Evolutionary conservation across 2,113 vertebrate species (phyloP), one percentile per base, ranked within the genome.

Genomic region (Bos javanicus): DNA sequence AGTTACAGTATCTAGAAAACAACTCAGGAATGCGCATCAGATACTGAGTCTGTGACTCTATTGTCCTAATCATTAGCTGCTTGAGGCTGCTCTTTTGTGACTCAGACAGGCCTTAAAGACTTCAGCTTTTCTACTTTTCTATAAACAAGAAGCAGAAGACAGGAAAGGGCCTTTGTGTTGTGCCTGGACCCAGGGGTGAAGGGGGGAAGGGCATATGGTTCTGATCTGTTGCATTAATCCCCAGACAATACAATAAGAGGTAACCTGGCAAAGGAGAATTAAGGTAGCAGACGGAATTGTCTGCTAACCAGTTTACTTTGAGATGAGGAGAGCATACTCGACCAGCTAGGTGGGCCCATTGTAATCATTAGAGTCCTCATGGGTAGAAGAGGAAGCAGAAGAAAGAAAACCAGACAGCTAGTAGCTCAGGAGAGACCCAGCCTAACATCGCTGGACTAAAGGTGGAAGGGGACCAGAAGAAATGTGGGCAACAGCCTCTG

Each of bases 351-450:
- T 48, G 6, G n/a, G 48, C 26, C 56, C 25, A 7, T 10, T 0
- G 33, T 60, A 28, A 62, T 23, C 54, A 13, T 15, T 52, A n/a
- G 21, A 17, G 56, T 52, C 39, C 28, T 81, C n/a, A 19, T 5
- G 57, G 7, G 54, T 54, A 25, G 43, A 43, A 48, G 12, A 17
- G 17, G 48, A 91, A 33, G 17, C 8, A 36, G 23, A 12, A 25
- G 17, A 71, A 30, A 46, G 48, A 56, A 52, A 46, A 85, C 5
- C 9, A 25, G 25, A 33, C 7, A 19, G 28, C 14, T 3, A 30
- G 28, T 13, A 56, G 23, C 0, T 0, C 4, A n/a, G 46, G 56
- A 76, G 7, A 26, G 39, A 26, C 39, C n/a, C 6, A 11, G 10
- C 50, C 74, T 71, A 10, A 7, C 43, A 7, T 13, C 43, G 50